Conservation (phyloP, 2,113 vertebrate genomes). For the Ploceus nigricollis region DNA sequence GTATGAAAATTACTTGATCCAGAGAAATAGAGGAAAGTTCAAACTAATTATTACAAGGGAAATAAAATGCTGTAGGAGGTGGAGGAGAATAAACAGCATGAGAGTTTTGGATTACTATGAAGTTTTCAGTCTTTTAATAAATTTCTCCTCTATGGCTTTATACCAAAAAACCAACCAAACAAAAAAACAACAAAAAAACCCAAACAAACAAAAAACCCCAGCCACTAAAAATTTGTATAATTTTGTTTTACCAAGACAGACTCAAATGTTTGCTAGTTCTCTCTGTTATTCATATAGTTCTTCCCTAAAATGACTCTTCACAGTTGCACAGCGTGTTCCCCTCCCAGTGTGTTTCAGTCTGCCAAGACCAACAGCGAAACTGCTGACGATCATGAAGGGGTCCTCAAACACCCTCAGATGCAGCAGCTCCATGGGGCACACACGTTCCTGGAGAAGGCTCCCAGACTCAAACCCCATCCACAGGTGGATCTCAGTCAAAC, state of each 20-base stretch:
- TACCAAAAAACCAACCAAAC: not conserved
- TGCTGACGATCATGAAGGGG: not conserved
- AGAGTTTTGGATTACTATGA: not conserved
- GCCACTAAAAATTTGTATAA: not conserved
- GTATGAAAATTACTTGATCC: constrained; percentile 49
- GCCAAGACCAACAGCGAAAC: not conserved
- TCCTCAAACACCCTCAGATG: not conserved
- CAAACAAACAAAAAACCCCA: not conserved
- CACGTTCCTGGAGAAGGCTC: not conserved
- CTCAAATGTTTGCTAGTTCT: not conserved
- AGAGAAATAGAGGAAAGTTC: constrained; percentile 29
- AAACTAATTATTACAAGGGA: constrained; percentile 32
- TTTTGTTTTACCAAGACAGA: not conserved
- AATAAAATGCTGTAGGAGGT: not conserved
- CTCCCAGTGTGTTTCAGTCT: not conserved
- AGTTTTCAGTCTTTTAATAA: not conserved
- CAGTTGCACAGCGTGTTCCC: not conserved
- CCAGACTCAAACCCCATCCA: not conserved
- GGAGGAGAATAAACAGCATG: not conserved
- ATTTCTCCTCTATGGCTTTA: not conserved
- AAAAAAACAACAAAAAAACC: too few species aligned
- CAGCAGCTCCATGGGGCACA: not conserved
- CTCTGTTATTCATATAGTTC: not conserved
- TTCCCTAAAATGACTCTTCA: not conserved
- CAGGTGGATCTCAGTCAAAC: not conserved